These are phyloP conservation scores for Protophormia terraenovae DNA, from an alignment of 2,888 invertebrate species.

Conservation along the genomic window DNA sequence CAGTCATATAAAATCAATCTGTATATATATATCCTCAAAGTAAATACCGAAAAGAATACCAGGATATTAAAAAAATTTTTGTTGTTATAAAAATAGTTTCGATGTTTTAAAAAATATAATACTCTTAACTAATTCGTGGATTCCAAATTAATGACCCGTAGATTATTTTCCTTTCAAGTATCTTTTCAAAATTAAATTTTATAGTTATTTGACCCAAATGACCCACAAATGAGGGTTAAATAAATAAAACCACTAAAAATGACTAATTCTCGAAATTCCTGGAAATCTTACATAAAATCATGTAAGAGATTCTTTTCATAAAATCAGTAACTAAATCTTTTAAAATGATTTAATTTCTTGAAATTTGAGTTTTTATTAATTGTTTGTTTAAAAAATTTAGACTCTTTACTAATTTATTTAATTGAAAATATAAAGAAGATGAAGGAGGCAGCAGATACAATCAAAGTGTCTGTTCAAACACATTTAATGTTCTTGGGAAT, in stretches of 20 bases:
- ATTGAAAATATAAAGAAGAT: conserved; percentile 7
- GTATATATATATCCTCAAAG: too few relatives aligned
- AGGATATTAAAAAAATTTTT: too few relatives aligned
- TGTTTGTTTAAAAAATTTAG: conserved; percentile 24
- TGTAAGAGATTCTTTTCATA: neutral
- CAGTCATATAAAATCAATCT: too few relatives aligned
- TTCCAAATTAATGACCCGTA: too few relatives aligned
- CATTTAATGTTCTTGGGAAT: conserved; percentile 53
- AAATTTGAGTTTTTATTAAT: conserved; percentile 40
- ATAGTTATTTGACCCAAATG: neutral
- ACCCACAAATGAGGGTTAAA: neutral
- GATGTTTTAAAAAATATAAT: too few relatives aligned
- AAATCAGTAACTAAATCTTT: neutral
- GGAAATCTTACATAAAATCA: neutral
- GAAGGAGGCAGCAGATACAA: conserved; percentile 1
- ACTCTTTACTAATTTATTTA: conserved; percentile 48
- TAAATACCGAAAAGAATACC: too few relatives aligned
- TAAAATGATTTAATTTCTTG: conserved; percentile 14
- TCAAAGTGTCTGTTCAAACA: conserved; percentile 42
- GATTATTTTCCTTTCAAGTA: too few relatives aligned
- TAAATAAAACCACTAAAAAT: neutral
- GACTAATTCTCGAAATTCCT: neutral
- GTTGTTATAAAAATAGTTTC: too few relatives aligned
- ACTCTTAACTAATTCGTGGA: too few relatives aligned
- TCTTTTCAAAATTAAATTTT: too few relatives aligned